These are phyloP conservation scores for Enteromius radiatus DNA, from an alignment of 2,797 vertebrate genomes.

Conservation along the genomic window DNA sequence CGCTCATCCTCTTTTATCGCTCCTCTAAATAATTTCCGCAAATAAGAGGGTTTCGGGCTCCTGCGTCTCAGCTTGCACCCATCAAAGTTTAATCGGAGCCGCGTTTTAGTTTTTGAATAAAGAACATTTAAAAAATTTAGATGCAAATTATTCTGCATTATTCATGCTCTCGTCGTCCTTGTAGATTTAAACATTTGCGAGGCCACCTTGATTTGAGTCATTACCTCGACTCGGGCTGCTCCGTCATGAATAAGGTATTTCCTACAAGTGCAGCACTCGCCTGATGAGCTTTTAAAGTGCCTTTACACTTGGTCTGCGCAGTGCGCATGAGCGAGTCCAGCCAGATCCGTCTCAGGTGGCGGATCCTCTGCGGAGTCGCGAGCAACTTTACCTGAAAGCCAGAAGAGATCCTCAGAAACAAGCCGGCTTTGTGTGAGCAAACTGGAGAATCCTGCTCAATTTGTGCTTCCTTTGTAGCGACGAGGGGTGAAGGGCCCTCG, in stretches of 20 bases:
- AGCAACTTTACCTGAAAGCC: constrained; percentile 70
- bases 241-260: constrained; percentile 99
- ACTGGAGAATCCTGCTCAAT: constrained; percentile 59
- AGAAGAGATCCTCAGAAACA: constrained; percentile 71
- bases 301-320: constrained; percentile 91
- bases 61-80: constrained; percentile 92
- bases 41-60: constrained; percentile 83
- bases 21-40: constrained; percentile 94
- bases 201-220: constrained; percentile 99
- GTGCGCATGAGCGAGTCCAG: constrained; percentile 87
- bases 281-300: constrained; percentile 99
- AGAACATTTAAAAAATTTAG: constrained; percentile 99
- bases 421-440: constrained; percentile 75
- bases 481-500: constrained; percentile 31
- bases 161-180: constrained; percentile 97
- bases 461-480: constrained; percentile 54
- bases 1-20: constrained; percentile 57
- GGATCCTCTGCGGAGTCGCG: constrained; percentile 64
- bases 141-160: constrained; percentile 99
- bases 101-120: constrained; percentile 97
- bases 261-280: constrained; percentile 93
- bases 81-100: constrained; percentile 99
- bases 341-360: constrained; percentile 95
- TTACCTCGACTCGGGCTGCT: constrained; percentile 94
- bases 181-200: constrained; percentile 99